phyloP scores from a whole-genome alignment of 2,113 vertebrate genomes.

The Brienomyrus longianalis region DNA sequence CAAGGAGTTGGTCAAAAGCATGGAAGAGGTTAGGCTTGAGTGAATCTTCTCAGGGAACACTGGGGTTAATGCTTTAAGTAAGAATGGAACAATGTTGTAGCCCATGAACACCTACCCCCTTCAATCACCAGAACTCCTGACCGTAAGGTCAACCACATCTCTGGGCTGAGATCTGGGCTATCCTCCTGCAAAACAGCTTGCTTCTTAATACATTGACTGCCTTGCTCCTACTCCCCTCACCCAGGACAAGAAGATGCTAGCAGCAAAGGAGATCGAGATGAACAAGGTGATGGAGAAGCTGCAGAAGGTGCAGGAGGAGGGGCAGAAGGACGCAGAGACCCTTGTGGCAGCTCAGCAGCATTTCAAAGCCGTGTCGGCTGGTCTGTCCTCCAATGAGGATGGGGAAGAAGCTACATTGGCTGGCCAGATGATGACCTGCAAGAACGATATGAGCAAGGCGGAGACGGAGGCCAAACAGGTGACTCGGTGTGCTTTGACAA shows the following conservation, averaged over 20 bases:
- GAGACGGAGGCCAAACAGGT: constrained; percentile 89
- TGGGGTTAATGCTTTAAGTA: background rate
- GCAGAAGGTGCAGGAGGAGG: constrained; percentile 60
- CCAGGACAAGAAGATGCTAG: constrained; percentile 76
- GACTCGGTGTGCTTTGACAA: constrained; percentile 18
- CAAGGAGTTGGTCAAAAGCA: constrained; percentile 70
- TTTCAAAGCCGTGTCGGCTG: constrained; percentile 82
- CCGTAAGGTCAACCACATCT: background rate
- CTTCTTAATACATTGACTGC: background rate
- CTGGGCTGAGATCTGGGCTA: background rate
- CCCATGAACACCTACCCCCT: background rate
- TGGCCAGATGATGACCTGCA: constrained; percentile 87
- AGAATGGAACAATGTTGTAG: background rate
- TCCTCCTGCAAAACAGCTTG: background rate
- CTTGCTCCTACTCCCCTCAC: background rate
- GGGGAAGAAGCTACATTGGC: constrained; percentile 79
- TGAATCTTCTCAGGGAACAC: background rate
- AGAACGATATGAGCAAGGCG: constrained; percentile 87
- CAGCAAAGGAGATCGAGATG: constrained; percentile 75
- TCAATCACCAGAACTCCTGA: background rate
- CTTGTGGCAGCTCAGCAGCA: constrained; percentile 74
- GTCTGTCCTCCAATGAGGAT: constrained; percentile 77
- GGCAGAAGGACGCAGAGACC: constrained; percentile 58
- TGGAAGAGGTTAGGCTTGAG: constrained; percentile 69
- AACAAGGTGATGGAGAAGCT: constrained; percentile 64